phyloP scores from a whole-genome alignment of 2,797 vertebrate genomes.

The Sebastiscus albofasciatus region DNA sequence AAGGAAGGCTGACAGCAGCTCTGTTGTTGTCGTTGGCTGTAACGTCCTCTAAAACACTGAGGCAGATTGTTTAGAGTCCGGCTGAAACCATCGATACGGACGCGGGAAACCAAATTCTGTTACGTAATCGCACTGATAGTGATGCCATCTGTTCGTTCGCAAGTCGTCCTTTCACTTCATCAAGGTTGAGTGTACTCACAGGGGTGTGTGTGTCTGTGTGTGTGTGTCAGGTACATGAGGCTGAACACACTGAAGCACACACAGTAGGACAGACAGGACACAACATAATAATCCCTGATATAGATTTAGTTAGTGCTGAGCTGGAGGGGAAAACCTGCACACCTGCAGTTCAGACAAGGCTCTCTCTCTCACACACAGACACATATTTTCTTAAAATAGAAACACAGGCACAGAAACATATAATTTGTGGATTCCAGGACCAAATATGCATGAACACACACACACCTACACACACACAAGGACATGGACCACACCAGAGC shows the following conservation, averaged over 20 bases:
- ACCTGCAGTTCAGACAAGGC: conserved; percentile 54
- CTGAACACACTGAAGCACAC: conserved; percentile 62
- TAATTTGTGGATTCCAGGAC: neutral
- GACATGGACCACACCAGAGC: neutral
- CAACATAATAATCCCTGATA: conserved; percentile 63
- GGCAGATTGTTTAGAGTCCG: conserved; percentile 54
- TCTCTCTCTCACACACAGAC: conserved; percentile 9
- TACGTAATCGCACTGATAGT: conserved; percentile 59
- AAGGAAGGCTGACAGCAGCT: conserved; percentile 46
- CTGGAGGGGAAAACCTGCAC: conserved; percentile 58
- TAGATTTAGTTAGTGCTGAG: conserved; percentile 62
- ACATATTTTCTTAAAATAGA: neutral
- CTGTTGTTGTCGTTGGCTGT: conserved; percentile 56
- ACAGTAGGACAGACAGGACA: conserved; percentile 69
- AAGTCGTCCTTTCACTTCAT: conserved; percentile 70
- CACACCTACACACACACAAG: neutral
- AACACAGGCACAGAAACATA: conserved; percentile 5
- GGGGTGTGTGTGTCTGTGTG: conserved; percentile 32
- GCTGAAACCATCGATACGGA: conserved; percentile 57
- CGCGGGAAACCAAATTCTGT: conserved; percentile 62
- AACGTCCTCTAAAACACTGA: conserved; percentile 58
- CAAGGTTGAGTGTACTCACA: conserved; percentile 68
- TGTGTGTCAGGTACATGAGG: conserved; percentile 53
- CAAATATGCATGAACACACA: conserved; percentile 1
- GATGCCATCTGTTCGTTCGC: conserved; percentile 68